phyloP scores from a whole-genome alignment of 2,888 invertebrate genomes.

The Timema podura region DNA sequence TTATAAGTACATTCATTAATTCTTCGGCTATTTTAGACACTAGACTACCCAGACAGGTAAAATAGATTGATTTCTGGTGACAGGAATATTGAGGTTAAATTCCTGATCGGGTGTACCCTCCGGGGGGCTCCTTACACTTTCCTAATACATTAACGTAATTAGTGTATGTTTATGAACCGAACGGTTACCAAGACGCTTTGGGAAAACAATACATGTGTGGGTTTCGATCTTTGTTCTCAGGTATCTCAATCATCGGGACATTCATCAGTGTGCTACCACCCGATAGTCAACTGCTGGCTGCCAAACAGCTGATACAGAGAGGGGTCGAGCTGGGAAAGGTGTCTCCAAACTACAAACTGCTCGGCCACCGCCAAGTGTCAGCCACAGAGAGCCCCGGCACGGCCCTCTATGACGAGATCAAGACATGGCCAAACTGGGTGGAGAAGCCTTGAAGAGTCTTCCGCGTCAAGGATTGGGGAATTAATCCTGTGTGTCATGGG shows the following conservation, averaged over 20 bases:
- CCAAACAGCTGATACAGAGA: constrained; percentile 55
- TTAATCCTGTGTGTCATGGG: too few species aligned
- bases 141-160: too few species aligned
- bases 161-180: too few species aligned
- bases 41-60: too few species aligned
- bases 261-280: constrained; percentile 55
- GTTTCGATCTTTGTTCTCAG: background rate
- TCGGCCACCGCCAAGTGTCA: constrained; percentile 63
- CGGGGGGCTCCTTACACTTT: too few species aligned
- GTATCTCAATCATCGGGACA: constrained; percentile 67
- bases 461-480: too few species aligned
- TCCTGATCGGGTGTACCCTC: too few species aligned
- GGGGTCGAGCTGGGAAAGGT: constrained; percentile 62
- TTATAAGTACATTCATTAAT: too few species aligned
- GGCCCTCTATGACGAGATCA: constrained; percentile 58
- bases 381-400: constrained; percentile 67
- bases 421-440: constrained; percentile 65
- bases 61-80: too few species aligned
- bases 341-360: constrained; percentile 58
- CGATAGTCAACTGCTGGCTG: constrained; percentile 56
- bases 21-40: too few species aligned
- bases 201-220: background rate
- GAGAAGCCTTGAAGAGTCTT: constrained; percentile 32
- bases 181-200: too few species aligned
- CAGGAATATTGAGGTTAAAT: too few species aligned